Evolutionary conservation across 2,888 invertebrate genomes (phyloP), one percentile per base, ranked within the genome.

Genomic region (Phania funesta): DNA sequence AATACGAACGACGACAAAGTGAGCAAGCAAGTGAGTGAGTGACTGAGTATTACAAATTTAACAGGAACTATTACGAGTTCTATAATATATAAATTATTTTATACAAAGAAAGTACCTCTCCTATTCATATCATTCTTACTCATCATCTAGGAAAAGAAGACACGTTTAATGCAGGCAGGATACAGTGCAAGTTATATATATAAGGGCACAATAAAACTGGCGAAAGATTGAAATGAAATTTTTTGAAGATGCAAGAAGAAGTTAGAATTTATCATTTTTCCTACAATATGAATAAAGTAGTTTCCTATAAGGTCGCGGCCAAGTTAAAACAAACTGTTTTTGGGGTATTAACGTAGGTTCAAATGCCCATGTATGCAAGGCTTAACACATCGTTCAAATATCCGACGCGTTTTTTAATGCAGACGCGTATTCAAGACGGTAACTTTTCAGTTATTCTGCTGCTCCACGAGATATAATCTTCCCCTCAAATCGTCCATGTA

Each of bases 81-180:
- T 78, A 81, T 77, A 76, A 81, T 70, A 58, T 80, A 80, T 74
- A 77, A 81, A 74, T 73, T 78, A 77, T 74, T 81, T 75, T 52
- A 60, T 67, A 79, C 50, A 58, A 71, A 71, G 56, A 78, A 65
- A 78, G 71, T 71, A 71, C 56, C 60, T 48, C 60, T 78, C 22
- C 56, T 71, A 38, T 58, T 65, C 58, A 41, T 73, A 71, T 71
- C 65, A 71, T 78, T 16, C 32, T 18, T 50, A 48, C 26, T 50
- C 65, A 58, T 73, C 58, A 67, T 50, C 68, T 6, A 52, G 46
- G 35, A 41, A 20, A 70, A 35, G 20, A 16, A 46, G 54, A 52
- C 1, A 52, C 4, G 8, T n/a, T n/a, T 11, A 38, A n/a, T 13
- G 13, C 35, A 13, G 3, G n/a, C n/a, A n/a, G n/a, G n/a, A n/a